Conservation (phyloP, 2,797 vertebrate genomes). For the Gallinago stenura region DNA sequence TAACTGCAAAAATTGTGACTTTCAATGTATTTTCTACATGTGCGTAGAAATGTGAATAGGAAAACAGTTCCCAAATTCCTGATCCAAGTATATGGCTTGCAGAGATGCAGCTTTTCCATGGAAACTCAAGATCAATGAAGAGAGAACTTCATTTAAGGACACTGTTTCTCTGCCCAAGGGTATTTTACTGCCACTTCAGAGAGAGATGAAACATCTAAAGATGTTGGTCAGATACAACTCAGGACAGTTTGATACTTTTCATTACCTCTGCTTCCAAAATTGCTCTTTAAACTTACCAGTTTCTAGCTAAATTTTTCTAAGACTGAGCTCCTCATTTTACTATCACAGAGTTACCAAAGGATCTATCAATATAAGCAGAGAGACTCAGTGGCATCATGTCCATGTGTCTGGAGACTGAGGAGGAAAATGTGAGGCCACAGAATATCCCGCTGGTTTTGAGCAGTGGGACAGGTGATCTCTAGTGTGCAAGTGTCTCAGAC, state of each 20-base stretch:
- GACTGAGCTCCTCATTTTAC: background rate
- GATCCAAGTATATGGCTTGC: background rate
- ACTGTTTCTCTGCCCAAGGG: background rate
- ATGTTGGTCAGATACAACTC: background rate
- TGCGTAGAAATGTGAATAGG: background rate
- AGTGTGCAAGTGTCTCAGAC: background rate
- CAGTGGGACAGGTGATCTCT: background rate
- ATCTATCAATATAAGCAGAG: background rate
- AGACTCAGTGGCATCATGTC: background rate
- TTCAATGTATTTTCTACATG: background rate
- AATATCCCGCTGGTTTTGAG: background rate
- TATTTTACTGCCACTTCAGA: background rate
- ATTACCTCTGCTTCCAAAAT: background rate
- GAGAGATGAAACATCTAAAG: background rate
- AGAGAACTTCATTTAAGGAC: background rate
- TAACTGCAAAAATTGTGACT: background rate
- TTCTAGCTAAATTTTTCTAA: background rate
- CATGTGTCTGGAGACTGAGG: background rate
- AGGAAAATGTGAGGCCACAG: background rate
- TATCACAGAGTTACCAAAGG: background rate
- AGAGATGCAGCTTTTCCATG: background rate
- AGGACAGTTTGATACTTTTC: background rate
- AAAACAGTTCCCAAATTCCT: background rate
- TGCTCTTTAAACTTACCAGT: background rate
- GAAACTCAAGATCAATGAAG: background rate